Evolutionary conservation across 2,797 vertebrate genomes (phyloP).

Genomic region (Pipistrellus pipistrellus): DNA sequence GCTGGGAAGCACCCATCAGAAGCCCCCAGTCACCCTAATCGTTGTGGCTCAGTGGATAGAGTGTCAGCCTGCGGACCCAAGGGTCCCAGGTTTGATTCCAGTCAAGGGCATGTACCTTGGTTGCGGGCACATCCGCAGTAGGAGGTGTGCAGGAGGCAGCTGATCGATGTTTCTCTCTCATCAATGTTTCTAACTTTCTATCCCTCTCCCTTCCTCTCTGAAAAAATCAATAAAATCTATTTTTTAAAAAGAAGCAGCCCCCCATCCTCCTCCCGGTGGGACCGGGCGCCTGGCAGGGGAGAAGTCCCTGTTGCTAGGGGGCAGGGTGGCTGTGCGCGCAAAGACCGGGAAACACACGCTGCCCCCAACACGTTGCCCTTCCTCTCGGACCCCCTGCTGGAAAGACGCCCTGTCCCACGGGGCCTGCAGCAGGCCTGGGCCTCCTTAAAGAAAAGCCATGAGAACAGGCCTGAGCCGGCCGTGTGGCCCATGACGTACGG

Average conservation of each 20-base stretch:
- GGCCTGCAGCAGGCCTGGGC: neutral
- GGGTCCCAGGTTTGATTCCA: too few species aligned
- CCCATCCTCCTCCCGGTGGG: fast-evolving
- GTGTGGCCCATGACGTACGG: neutral
- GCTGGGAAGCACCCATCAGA: fast-evolving
- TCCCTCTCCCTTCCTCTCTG: too few species aligned
- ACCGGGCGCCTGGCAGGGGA: fast-evolving
- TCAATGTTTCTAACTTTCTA: too few species aligned
- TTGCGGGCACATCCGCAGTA: too few species aligned
- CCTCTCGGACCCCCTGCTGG: neutral
- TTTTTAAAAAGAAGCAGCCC: too few species aligned
- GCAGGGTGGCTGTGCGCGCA: fast-evolving
- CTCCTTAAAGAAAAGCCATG: neutral
- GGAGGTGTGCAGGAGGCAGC: too few species aligned
- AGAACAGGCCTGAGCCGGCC: neutral
- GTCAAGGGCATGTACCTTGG: too few species aligned
- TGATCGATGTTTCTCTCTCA: too few species aligned
- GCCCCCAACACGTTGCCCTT: neutral
- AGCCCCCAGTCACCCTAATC: neutral
- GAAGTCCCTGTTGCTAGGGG: neutral
- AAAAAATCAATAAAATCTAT: too few species aligned
- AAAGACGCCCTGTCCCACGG: fast-evolving
- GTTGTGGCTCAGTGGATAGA: too few species aligned
- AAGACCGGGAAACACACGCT: neutral
- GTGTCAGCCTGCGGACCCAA: too few species aligned